A percentile compares a stretch with the other conserved stretches of the same genome.
Conservation (phyloP, 1,140 invertebrate genomes). For the Drosophila neocordata region DNA sequence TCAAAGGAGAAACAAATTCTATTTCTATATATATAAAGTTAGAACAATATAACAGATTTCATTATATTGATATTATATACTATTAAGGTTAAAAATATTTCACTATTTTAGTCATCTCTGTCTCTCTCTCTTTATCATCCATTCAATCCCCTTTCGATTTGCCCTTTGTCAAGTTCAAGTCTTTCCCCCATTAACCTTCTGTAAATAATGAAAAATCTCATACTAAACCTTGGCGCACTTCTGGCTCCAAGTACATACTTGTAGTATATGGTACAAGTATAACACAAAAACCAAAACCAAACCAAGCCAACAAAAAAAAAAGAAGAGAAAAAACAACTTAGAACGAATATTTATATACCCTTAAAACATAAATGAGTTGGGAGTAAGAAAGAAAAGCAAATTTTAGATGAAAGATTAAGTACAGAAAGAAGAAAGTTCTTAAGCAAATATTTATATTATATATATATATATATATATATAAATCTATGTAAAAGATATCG, state of each 20-base stretch:
- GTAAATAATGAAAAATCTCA: conserved; percentile 8
- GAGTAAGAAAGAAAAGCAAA: no score
- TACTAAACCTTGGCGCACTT: conserved; percentile 6
- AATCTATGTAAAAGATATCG: no score
- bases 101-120: no score
- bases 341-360: neutral
- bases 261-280: conserved; percentile 8
- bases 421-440: no score
- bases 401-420: no score
- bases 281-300: conserved; percentile 3
- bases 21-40: neutral
- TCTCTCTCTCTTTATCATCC: no score
- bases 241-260: conserved; percentile 3
- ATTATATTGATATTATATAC: neutral
- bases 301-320: neutral
- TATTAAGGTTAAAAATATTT: conserved; percentile 1
- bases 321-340: neutral
- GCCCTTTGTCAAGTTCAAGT: conserved; percentile 8
- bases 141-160: conserved; percentile 25
- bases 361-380: neutral
- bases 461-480: no score
- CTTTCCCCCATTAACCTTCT: neutral
- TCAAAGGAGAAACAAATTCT: neutral
- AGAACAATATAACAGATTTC: neutral
- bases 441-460: no score